Conservation (phyloP, 1,140 invertebrate genomes). For the Drosophila yakuba region DNA sequence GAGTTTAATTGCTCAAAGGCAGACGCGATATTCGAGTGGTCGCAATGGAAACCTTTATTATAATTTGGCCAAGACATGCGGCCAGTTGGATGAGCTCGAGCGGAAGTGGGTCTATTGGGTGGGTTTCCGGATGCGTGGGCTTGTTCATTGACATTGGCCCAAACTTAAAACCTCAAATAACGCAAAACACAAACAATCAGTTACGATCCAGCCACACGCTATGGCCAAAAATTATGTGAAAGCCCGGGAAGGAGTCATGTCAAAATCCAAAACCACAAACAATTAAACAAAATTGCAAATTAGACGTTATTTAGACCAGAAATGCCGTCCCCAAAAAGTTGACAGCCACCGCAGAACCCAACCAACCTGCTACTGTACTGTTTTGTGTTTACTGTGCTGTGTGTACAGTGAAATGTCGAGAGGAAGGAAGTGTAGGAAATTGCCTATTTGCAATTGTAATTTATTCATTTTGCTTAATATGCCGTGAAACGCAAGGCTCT, state of each 20-base stretch:
- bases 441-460: conserved; percentile 84
- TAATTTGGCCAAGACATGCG: conserved; percentile 72
- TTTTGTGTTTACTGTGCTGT: not conserved
- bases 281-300: conserved; percentile 84
- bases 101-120: conserved; percentile 39
- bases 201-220: conserved; percentile 59
- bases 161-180: conserved; percentile 79
- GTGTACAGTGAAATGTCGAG: conserved; percentile 61
- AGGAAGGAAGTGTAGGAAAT: conserved; percentile 82
- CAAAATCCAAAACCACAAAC: conserved; percentile 80
- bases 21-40: conserved; percentile 43
- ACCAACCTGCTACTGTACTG: conserved; percentile 11
- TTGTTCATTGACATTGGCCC: conserved; percentile 71
- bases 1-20: conserved; percentile 65
- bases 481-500: conserved; percentile 71
- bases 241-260: conserved; percentile 60
- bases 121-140: conserved; percentile 50
- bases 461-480: conserved; percentile 82
- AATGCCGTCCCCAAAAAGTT: conserved; percentile 58
- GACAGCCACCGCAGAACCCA: conserved; percentile 30
- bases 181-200: conserved; percentile 70
- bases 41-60: conserved; percentile 75
- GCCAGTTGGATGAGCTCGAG: conserved; percentile 41
- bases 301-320: conserved; percentile 79
- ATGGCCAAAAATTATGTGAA: conserved; percentile 29